Base-by-base conservation (phyloP, 2,888 invertebrate species). In the Eupithecia tripunctaria region DNA sequence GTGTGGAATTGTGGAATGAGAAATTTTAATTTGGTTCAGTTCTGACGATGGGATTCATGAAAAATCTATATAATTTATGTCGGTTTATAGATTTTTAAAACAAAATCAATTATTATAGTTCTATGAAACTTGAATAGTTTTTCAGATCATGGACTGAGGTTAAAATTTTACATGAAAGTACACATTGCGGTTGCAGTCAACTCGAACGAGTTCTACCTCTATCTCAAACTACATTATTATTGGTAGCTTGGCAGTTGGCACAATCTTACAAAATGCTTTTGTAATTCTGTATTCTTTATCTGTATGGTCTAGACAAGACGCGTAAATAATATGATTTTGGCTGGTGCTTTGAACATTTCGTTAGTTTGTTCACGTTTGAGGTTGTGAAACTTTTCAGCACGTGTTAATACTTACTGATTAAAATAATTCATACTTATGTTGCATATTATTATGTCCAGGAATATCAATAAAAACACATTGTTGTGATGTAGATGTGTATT, bases 271-370 rank as follows among this genome's bases (percentile, higher is more conserved):
- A n/a, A 69, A 73, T 41, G 65, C 65, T 72, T 72, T 47, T 60
- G 76, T 72, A 60, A 73, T 76, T 77, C 62, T 51, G 67, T 36
- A 56, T 71, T 70, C 63, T 74, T 70, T 79, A 68, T 77, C 72
- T 67, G 67, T 68, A 56, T 36, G 51, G 76, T 73, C 78, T 75
- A 75, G 77, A 77, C 76, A 18, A 74, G 77, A 77, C 74, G 38
- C 60, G 71, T 71, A 78, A 73, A 77, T 63, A 32, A 38, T 77
- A 70, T 65, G 27, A 68, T 36, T 66, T 68, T 74, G 70, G 68
- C 62, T 70, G n/a, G n/a, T 43, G 25, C 47, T 41, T 65, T 65
- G 21, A 64, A 64, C 12, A 36, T 38, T 64, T 38, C 36, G 6
- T 41, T 10, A n/a, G 36, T 25, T 36, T 18, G 32, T 64, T 64